Base-by-base conservation (phyloP, 2,888 invertebrate species). In the Proisotoma minuta region DNA sequence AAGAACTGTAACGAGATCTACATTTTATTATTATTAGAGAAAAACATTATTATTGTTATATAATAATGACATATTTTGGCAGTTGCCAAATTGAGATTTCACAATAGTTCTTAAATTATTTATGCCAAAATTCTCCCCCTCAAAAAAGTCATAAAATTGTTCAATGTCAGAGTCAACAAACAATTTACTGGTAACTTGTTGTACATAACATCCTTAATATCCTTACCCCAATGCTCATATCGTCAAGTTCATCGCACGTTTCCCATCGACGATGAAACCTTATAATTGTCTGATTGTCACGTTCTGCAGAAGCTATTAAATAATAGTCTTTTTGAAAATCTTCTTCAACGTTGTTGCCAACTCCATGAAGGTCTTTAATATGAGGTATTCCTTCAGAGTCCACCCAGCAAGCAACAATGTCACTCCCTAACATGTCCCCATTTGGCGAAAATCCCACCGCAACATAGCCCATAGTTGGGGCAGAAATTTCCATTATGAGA, bases 351-450 rank as follows among this genome's bases (percentile, higher is more conserved):
- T 12, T 27, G 20, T 50, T 57, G 5, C 27, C 48, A 3, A 56
- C 23, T 18, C 72, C 71, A 64, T 73, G 71, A 27, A 71, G 73
- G 63, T 77, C 77, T 76, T 61, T 57, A 18, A 69, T 40, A 26
- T 63, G 54, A 39, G 59, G 61, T 24, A 54, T 57, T 24, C 70
- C 70, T 2, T 40, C 70, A 75, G 83, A 82, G 80, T 89, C 88
- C 73, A 93, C 88, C 92, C 92, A 92, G 65, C 89, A 91, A 77
- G 92, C 85, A 73, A 91, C 86, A 80, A 94, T 85, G 82, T 94
- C 93, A 63, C 90, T 85, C 51, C 88, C 89, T 75, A 85, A 83
- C 84, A 89, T 86, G 72, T 85, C 84, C 68, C 89, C 88, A 76
- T 85, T 87, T 60, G 84, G 84, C 72, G 90, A 90, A 78, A 93